Base-by-base conservation (phyloP, 2,888 invertebrate genomes). In the Drosophila putrida region DNA sequence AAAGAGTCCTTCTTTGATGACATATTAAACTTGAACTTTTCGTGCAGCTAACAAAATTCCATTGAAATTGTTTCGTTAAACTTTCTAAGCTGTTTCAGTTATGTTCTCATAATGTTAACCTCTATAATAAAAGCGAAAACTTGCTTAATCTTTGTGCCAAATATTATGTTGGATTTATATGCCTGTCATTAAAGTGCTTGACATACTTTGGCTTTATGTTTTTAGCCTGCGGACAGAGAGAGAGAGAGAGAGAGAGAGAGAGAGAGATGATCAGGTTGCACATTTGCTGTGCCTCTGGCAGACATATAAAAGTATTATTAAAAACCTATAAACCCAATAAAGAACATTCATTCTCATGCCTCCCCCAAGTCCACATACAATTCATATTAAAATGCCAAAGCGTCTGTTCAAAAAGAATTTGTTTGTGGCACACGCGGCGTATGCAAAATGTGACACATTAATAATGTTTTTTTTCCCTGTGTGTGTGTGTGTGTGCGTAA, bases 271-370 rank as follows among this genome's bases (percentile, higher is more conserved):
- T 66, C 59, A 64, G 64, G 74, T 64, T 62, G 59, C 39, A 44
- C 55, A 49, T 66, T 70, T 70, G 58, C 62, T 44, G 38, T 65
- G 44, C 58, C 20, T 33, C 61, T 50, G 61, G 43, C 64, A 67
- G 59, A 58, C 58, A 58, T 49, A 78, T 80, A 83, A 75, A 82
- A 81, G 68, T 81, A 78, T 86, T 82, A 80, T 86, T 86, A 82
- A 82, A 86, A 86, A 81, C 81, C 60, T 64, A 78, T 78, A 86
- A 83, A 71, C 60, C 66, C 67, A 59, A 75, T 46, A 55, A 44
- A 54, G 15, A 38, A 39, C 62, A 55, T 46, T 5, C n/a, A 10
- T n/a, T 13, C 38, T 6, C 27, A 35, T 6, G 31, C 1, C 2
- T 4, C 6, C 44, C 44, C 13, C 8, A n/a, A 35, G 4, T 36